Conservation (phyloP, 2,113 vertebrate genomes). For the Sander vitreus region DNA sequence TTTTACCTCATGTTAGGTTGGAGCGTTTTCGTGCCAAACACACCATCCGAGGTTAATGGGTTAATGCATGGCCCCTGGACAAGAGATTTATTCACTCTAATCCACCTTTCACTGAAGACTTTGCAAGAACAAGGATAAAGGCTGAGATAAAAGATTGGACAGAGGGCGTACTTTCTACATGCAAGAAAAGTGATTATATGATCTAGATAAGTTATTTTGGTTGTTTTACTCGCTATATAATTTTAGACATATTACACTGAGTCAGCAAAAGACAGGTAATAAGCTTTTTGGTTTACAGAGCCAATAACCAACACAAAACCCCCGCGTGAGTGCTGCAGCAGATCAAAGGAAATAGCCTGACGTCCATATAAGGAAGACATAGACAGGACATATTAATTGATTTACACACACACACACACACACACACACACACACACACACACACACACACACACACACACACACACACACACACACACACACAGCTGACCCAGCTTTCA, state of each 20-base stretch:
- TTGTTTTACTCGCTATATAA: not conserved
- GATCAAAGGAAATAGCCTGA: slow-evolving; percentile 66
- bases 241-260: slow-evolving; percentile 42
- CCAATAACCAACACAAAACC: slow-evolving; percentile 41
- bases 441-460: too few relatives aligned
- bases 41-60: slow-evolving; percentile 39
- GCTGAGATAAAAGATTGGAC: not conserved
- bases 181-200: not conserved
- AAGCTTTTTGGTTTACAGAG: slow-evolving; percentile 10
- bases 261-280: slow-evolving; percentile 70
- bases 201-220: not conserved
- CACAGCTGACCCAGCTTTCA: slow-evolving; percentile 7
- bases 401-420: not conserved
- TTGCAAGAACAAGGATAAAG: slow-evolving; percentile 4
- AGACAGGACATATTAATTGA: slow-evolving; percentile 28
- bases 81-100: slow-evolving; percentile 20
- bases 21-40: slow-evolving; percentile 12
- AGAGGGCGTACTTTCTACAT: not conserved
- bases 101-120: slow-evolving; percentile 35
- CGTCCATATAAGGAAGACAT: slow-evolving; percentile 13
- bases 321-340: slow-evolving; percentile 30
- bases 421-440: not conserved
- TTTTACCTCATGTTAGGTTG: not conserved
- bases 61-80: slow-evolving; percentile 52
- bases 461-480: too few relatives aligned